Percentiles rank a stretch among this genome's conserved stretches.
These are phyloP conservation scores for Scaptomyza pallida DNA, from an alignment of 1,140 invertebrate species.

Conservation along the genomic window DNA sequence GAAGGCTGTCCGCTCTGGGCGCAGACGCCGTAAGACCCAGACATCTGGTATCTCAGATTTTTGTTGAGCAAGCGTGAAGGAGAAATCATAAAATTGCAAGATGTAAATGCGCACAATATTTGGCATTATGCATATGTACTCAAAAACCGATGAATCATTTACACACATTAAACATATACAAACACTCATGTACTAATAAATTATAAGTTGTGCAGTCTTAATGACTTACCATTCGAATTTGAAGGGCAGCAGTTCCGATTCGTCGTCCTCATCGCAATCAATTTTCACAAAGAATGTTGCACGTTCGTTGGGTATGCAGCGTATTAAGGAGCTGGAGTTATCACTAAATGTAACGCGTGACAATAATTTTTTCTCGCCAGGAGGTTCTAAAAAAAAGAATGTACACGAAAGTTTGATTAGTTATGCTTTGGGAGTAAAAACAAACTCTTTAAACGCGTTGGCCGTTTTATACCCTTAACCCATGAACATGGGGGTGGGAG, in stretches of 20 bases:
- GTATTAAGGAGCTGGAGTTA: constrained; percentile 77
- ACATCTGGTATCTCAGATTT: constrained; percentile 4
- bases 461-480: no score
- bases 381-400: constrained; percentile 51
- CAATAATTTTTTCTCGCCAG: constrained; percentile 29
- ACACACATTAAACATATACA: constrained; percentile 19
- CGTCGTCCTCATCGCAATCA: constrained; percentile 77
- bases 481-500: no score
- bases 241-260: constrained; percentile 73
- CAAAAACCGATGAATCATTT: constrained; percentile 59
- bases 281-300: constrained; percentile 83
- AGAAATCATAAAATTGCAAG: constrained; percentile 53
- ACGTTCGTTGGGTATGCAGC: constrained; percentile 79
- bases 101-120: constrained; percentile 72
- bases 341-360: constrained; percentile 76
- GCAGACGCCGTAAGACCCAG: constrained; percentile 37
- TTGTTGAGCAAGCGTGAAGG: constrained; percentile 45
- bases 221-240: constrained; percentile 83
- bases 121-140: constrained; percentile 65
- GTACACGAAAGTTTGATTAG: background rate
- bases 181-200: constrained; percentile 14
- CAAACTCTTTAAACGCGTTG: no score
- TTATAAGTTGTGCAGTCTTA: background rate
- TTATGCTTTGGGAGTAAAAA: no score
- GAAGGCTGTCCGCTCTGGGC: constrained; percentile 15